Evolutionary conservation across 2,888 invertebrate genomes (phyloP), one percentile per base, ranked within the genome.

Genomic region (Prostheceraeus crozeri): DNA sequence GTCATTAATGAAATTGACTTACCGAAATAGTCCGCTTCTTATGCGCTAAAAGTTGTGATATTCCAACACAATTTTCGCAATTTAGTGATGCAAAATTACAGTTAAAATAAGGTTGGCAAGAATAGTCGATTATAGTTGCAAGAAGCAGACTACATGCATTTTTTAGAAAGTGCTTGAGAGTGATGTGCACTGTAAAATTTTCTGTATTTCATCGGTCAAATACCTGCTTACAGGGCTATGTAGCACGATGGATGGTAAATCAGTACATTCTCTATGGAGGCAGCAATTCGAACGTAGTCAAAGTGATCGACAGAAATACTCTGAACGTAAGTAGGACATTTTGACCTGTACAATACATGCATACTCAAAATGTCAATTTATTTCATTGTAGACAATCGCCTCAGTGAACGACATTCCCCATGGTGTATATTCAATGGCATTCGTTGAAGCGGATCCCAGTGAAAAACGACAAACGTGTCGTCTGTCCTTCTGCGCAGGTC

Each of bases 241-340:
- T 74, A 61, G 72, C 73, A 27, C 74, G 75, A 67, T 76, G 75
- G 75, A 64, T 76, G 25, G 73, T 72, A 2, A 70, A 67, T 57
- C 74, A 75, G 57, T 70, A 70, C 62, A 75, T 76, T 11, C 65
- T 74, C 3, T 74, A 72, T 67, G 75, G 75, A 16, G 76, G 76
- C 3, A 70, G 68, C 55, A 70, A 72, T 46, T 69, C 68, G 30
- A 75, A 76, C 64, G 70, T 75, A 68, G 74, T 72, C 19, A 65
- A 72, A 56, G 65, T 75, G 19, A 71, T 76, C 23, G 75, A 76
- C 65, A 68, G 75, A 51, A 73, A 74, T 54, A 74, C 75, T 14
- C 67, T 75, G 1, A 75, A 74, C 68, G 75, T 76, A 67, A 69
- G 71, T 67, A 36, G 3, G 10, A 3, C 11, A 35, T 10, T 10